Evolutionary conservation across 2,888 invertebrate genomes (phyloP).

Genomic region (Parelbella ahira): DNA sequence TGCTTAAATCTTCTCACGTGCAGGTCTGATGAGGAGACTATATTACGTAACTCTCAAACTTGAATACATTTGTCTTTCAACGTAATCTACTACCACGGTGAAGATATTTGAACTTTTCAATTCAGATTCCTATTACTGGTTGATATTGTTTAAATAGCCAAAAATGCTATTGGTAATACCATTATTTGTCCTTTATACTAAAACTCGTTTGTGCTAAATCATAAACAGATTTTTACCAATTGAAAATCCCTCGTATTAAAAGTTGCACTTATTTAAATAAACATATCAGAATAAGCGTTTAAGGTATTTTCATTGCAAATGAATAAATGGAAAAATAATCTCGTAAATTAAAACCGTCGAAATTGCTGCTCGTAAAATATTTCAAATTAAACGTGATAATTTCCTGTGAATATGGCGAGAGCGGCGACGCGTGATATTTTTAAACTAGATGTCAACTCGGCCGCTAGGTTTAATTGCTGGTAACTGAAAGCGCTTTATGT

Average conservation of each 20-base stretch:
- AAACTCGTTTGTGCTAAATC: too few relatives aligned
- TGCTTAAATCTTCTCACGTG: constrained; percentile 38
- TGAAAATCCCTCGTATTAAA: too few relatives aligned
- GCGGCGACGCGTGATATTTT: constrained; percentile 13
- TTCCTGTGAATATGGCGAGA: constrained; percentile 4
- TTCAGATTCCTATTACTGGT: too few relatives aligned
- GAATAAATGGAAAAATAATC: too few relatives aligned
- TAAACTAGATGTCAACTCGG: not conserved
- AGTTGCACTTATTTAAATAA: too few relatives aligned
- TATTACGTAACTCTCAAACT: constrained; percentile 34
- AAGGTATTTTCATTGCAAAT: not conserved
- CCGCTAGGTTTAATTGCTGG: too few relatives aligned
- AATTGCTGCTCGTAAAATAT: constrained; percentile 2
- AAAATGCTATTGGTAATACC: too few relatives aligned
- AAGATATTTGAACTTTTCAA: too few relatives aligned
- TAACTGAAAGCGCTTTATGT: too few relatives aligned
- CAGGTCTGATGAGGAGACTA: constrained; percentile 43
- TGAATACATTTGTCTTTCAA: constrained; percentile 40
- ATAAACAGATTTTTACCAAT: too few relatives aligned
- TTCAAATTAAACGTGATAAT: constrained; percentile 10
- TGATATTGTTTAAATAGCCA: too few relatives aligned
- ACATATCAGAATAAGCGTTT: not conserved
- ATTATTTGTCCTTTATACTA: too few relatives aligned
- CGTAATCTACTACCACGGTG: not conserved
- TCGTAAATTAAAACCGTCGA: not conserved